Base-by-base conservation (phyloP, 2,113 vertebrate species). In the Lepus timidus region DNA sequence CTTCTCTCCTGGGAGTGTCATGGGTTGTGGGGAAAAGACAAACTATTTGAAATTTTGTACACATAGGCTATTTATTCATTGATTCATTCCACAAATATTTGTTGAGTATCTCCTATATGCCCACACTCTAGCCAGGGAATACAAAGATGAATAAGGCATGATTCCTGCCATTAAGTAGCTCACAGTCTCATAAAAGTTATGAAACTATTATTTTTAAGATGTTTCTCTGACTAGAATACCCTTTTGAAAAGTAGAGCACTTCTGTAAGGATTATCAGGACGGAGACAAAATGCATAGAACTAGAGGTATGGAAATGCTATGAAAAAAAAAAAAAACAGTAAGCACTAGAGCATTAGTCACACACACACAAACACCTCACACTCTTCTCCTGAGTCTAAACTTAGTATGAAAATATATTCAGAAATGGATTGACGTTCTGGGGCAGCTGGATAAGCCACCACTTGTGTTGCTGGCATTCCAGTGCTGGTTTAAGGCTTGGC, bases 71-170 rank as follows among this genome's bases (percentile, higher is more conserved):
- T 67, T 88, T 79, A 91, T 64, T 88, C 75, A 20, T 58, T 88
- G 70, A 20, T 70, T 78, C 87, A 93, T 73, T 83, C 86, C 36
- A 74, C 83, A 97, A 93, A 88, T 88, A 97, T 94, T 95, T 83
- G 19, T 39, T 74, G 92, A 91, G 29, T 58, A 78, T 93, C 93
- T 96, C 85, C 75, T 91, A 51, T 79, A 79, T 17, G 36, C 61
- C 39, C 70, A 86, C 88, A 61, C 67, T 85, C 62, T 91, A 85
- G 23, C 51, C 64, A 67, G 31, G 36, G 55, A 84, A 82, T 49
- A 89, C 16, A 93, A 85, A 86, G 67, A 86, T 93, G 39, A 96
- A 79, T 75, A 74, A 89, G 81, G 82, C 33, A 74, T 6, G 29
- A 71, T 80, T 96, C 33, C 25, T 93, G 27, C 27, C 31, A 70